These are phyloP conservation scores for Melitaea athalia DNA, from an alignment of 2,888 invertebrate species.

Conservation along the genomic window DNA sequence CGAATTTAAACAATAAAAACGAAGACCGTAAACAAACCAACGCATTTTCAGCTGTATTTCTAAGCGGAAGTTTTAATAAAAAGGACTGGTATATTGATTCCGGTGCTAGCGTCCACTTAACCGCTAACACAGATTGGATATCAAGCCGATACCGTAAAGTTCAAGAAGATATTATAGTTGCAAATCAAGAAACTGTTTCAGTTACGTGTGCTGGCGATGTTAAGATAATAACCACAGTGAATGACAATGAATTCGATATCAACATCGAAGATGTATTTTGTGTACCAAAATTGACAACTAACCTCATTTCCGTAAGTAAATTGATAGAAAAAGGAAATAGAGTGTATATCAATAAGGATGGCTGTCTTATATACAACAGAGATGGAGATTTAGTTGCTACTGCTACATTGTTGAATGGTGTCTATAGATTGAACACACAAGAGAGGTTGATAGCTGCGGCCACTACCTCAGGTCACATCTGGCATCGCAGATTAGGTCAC, in stretches of 20 bases:
- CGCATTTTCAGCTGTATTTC: conserved; percentile 39
- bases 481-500: conserved; percentile 4
- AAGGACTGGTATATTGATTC: conserved; percentile 40
- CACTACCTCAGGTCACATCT: not conserved
- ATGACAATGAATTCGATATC: not conserved
- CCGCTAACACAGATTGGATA: conserved; percentile 11
- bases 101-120: conserved; percentile 40
- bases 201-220: conserved; percentile 5
- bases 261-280: not conserved
- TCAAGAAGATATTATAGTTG: not conserved
- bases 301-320: not conserved
- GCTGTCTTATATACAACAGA: not conserved
- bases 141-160: not conserved
- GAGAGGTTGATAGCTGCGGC: not conserved
- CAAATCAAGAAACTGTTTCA: conserved; percentile 3
- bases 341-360: not conserved
- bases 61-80: conserved; percentile 37
- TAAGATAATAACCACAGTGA: not conserved
- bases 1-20: conserved; percentile 1
- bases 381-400: not conserved
- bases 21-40: conserved; percentile 26
- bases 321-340: not conserved
- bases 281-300: not conserved
- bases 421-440: not conserved
- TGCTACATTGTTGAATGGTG: not conserved